These are phyloP conservation scores for Puma concolor DNA, from an alignment of 2,113 vertebrate species.

Conservation along the genomic window DNA sequence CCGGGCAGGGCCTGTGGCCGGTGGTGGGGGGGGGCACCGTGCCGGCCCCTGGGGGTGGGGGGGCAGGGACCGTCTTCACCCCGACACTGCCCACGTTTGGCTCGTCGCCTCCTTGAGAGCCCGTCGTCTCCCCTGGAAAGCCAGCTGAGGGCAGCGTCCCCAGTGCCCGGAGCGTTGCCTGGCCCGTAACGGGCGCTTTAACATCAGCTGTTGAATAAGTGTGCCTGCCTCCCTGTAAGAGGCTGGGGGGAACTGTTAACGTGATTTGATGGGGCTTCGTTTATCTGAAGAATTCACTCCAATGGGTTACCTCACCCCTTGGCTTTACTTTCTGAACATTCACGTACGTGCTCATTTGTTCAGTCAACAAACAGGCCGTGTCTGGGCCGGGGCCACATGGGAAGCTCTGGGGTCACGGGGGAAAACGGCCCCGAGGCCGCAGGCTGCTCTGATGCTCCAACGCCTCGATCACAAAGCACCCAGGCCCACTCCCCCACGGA, in stretches of 20 bases:
- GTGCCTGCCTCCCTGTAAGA: not conserved
- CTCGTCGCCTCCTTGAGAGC: rapidly evolving
- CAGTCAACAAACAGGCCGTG: constrained; percentile 7
- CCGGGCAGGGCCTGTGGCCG: not conserved
- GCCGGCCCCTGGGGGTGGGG: not conserved
- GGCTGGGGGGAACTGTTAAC: not conserved
- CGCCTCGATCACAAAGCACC: rapidly evolving
- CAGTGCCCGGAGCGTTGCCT: rapidly evolving
- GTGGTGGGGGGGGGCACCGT: rapidly evolving
- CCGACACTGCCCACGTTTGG: rapidly evolving
- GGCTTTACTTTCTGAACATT: not conserved
- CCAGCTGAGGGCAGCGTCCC: rapidly evolving
- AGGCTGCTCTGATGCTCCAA: rapidly evolving
- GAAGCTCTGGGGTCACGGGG: not conserved
- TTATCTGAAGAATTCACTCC: not conserved
- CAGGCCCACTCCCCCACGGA: not conserved
- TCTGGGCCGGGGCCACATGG: not conserved
- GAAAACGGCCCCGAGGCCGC: not conserved
- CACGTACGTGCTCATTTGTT: not conserved
- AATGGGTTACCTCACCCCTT: not conserved
- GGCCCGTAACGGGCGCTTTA: rapidly evolving
- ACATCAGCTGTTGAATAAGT: not conserved
- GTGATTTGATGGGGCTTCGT: not conserved
- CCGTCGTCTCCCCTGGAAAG: not conserved
- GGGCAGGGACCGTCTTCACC: rapidly evolving